These are phyloP conservation scores for Caenorhabditis imperialis DNA, from an alignment of 2,888 invertebrate genomes.

Conservation along the genomic window DNA sequence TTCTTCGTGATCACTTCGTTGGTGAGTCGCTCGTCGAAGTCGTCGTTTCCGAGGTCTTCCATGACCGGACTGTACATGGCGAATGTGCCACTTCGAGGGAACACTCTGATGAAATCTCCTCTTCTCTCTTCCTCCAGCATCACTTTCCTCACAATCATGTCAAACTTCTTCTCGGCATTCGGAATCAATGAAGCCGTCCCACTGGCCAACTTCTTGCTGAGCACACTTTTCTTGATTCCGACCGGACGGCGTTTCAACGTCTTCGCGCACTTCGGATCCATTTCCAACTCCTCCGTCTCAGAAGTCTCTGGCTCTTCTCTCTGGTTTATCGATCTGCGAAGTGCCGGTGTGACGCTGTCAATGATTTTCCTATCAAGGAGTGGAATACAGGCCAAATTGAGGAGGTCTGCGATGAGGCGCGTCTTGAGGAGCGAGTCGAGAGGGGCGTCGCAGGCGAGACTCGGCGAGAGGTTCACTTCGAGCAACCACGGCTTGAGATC, in stretches of 20 bases:
- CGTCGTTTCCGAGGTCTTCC: conserved; percentile 69
- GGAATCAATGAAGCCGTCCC: conserved; percentile 42
- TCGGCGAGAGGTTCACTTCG: conserved; percentile 93
- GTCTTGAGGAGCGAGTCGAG: conserved; percentile 93
- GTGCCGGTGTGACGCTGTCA: conserved; percentile 39
- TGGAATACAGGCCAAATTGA: conserved; percentile 89
- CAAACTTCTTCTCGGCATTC: conserved; percentile 43
- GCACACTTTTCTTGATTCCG: conserved; percentile 45
- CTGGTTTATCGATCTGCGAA: conserved; percentile 27
- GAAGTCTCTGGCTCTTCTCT: conserved; percentile 15
- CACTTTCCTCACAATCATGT: conserved; percentile 38
- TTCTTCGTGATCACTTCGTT: conserved; percentile 36
- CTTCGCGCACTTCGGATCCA: conserved; percentile 51
- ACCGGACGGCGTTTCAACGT: conserved; percentile 46
- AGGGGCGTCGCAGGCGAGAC: conserved; percentile 85
- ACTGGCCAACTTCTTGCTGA: conserved; percentile 21
- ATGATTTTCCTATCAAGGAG: conserved; percentile 76
- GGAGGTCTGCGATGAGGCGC: conserved; percentile 89
- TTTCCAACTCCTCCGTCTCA: conserved; percentile 39
- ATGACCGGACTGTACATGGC: conserved; percentile 67
- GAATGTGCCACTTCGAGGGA: conserved; percentile 69
- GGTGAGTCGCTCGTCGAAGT: conserved; percentile 68
- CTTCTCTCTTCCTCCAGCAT: conserved; percentile 59
- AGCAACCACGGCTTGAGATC: conserved; percentile 93
- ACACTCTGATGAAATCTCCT: conserved; percentile 74